Evolutionary conservation across 2,113 vertebrate genomes (phyloP), one percentile per base, ranked within the genome.

Genomic region (Axis porcinus): DNA sequence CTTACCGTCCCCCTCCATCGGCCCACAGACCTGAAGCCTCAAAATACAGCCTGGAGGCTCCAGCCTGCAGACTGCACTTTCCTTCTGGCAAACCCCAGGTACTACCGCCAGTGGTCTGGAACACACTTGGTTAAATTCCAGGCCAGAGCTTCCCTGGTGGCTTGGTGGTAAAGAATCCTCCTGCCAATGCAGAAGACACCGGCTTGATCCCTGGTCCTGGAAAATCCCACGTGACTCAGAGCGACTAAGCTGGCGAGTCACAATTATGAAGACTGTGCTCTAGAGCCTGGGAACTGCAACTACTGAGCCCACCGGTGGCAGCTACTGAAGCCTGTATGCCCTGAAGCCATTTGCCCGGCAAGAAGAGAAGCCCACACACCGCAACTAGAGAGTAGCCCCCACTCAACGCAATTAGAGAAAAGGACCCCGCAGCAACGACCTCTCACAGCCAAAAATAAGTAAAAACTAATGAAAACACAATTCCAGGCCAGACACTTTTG

Each of bases 1-100:
- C 33, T 40, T 36, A 52, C 33, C 13, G 0, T 7, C 50, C 47
- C 43, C 25, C 7, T 33, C 4, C 10, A 25, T 10, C 1, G 0
- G 16, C 45, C 15, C 28, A 81, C 45, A 45, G 21, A 36, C 6
- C 30, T 11, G 4, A 15, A 64, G 16, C 89, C 57, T 30, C 45
- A 64, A 82, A 82, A 14, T 6, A 6, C 33, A 82, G 25, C 27
- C 57, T 40, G 33, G 12, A 54, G n/a, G 27, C 45, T 64, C 25
- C n/a, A 40, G 78, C 6, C 58, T 50, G 17, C 30, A 54, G 4
- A 3, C n/a, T 64, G 12, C 28, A 7, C n/a, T 82, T 30, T 60
- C 57, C 25, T 54, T 64, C 78, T 6, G n/a, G 52, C 36, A 78
- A 76, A 33, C 27, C 16, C 45, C 12, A 76, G 30, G 40, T 33